Evolutionary conservation across 2,113 vertebrate species (phyloP), one percentile per base, ranked within the genome.

Genomic region (Dipodomys merriami): DNA sequence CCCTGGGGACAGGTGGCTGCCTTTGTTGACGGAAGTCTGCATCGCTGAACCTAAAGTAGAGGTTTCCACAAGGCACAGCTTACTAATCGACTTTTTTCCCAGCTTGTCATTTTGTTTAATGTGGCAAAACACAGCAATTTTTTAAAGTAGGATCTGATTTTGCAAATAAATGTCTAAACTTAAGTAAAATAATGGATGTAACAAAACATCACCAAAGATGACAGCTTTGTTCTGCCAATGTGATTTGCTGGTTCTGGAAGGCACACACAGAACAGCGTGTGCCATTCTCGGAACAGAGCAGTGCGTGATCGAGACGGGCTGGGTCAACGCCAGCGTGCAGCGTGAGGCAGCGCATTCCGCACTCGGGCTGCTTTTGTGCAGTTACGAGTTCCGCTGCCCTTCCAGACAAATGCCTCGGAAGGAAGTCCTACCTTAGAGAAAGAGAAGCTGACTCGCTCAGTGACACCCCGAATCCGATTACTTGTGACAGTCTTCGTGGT

Each of bases 121-220:
- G 97, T 97, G 97, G 97, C 97, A 97, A 98, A 98, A 98, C 97
- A 98, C 90, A 78, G 96, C 96, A 97, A 96, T 97, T 97, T 98
- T 98, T 97, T 83, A 78, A 93, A 97, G 97, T 93, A 96, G 97
- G 96, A 97, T 98, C 92, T 97, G 97, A 98, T 97, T 98, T 98
- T 98, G 96, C 97, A 97, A 97, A 97, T 96, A 98, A 95, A 98
- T 97, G 97, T 98, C 98, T 98, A 97, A 97, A 97, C 97, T 97
- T 97, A 97, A 98, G 97, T 97, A 97, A 97, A 97, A 98, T 98
- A 98, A 98, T 97, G 96, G 97, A 97, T 98, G 98, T 96, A 98
- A 97, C 97, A 97, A 98, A 97, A 98, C 91, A 97, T 97, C 97
- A 94, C 97, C 95, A 96, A 97, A 97, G 97, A 97, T 96, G 97